Conservation (phyloP, 1,140 invertebrate genomes). For the Chrysomallon squamiferum region DNA sequence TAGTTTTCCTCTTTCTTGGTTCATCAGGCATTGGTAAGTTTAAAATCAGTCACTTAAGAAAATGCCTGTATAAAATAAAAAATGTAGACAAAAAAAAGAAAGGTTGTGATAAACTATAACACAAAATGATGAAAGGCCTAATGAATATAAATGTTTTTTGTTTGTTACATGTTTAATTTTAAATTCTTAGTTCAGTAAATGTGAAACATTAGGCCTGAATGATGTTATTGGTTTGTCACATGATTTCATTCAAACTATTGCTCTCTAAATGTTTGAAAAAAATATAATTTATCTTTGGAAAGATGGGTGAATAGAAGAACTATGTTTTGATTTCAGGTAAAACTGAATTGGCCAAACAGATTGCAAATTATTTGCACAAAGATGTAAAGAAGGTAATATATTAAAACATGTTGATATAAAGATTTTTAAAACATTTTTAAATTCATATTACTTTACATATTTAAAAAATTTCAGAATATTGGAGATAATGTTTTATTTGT, state of each 20-base stretch:
- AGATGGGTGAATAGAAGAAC: too few species aligned
- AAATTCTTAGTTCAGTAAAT: too few species aligned
- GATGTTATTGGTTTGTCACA: too few species aligned
- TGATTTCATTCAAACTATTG: too few species aligned
- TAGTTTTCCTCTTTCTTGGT: conserved; percentile 88
- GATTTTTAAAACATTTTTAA: too few species aligned
- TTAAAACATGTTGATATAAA: too few species aligned
- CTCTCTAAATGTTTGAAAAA: too few species aligned
- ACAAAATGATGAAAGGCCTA: not conserved
- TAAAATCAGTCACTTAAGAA: not conserved
- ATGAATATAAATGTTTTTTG: not conserved
- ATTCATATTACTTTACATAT: too few species aligned
- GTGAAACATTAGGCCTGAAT: too few species aligned
- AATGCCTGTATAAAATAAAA: not conserved
- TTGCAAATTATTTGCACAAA: conserved; percentile 82
- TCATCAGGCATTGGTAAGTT: conserved; percentile 85
- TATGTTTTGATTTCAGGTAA: conserved; percentile 69
- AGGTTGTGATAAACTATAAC: not conserved
- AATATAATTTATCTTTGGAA: too few species aligned
- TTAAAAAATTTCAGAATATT: too few species aligned
- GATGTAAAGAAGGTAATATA: conserved; percentile 70
- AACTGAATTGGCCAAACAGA: conserved; percentile 88
- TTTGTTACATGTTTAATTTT: not conserved
- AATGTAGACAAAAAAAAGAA: not conserved
- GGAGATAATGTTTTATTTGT: too few species aligned